Percentiles rank a stretch among this genome's conserved stretches.
Evolutionary conservation across 2,888 invertebrate genomes (phyloP).

Genomic region (Athrips mouffetella): DNA sequence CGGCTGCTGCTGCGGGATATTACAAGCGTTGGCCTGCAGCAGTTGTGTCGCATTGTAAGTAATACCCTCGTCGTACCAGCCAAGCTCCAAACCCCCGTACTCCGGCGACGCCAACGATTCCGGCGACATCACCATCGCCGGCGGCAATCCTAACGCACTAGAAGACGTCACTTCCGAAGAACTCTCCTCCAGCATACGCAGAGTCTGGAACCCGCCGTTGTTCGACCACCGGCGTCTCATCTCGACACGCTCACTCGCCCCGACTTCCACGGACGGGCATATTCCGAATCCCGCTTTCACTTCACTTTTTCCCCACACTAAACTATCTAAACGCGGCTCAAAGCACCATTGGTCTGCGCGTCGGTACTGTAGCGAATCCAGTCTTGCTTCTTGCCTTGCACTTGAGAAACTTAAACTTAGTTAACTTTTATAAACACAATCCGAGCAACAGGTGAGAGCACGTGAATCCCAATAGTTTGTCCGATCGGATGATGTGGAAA

Average conservation of each 20-base stretch:
- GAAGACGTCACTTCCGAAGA: conserved; percentile 88
- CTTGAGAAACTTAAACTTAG: conserved; percentile 36
- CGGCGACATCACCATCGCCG: conserved; percentile 87
- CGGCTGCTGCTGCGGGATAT: conserved; percentile 72
- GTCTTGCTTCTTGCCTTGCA: conserved; percentile 42
- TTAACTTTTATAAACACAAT: conserved; percentile 52
- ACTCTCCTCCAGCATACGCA: conserved; percentile 84
- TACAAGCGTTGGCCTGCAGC: conserved; percentile 68
- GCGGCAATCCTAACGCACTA: conserved; percentile 83
- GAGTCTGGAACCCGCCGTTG: conserved; percentile 82
- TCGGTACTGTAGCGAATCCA: conserved; percentile 61
- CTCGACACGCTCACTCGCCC: conserved; percentile 72
- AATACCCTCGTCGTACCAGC: conserved; percentile 83
- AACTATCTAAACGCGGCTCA: conserved; percentile 66
- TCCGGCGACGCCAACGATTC: conserved; percentile 86
- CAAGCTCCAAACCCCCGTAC: conserved; percentile 88
- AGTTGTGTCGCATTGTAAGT: conserved; percentile 65
- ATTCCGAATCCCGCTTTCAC: conserved; percentile 69
- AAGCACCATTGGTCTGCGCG: conserved; percentile 58
- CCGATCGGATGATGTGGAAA: conserved; percentile 40
- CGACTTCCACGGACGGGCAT: conserved; percentile 65
- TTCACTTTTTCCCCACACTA: conserved; percentile 71
- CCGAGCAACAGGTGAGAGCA: conserved; percentile 60
- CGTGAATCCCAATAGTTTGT: conserved; percentile 51
- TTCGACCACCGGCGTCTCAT: conserved; percentile 90